Evolutionary conservation across 2,797 vertebrate genomes (phyloP).

Genomic region (Hyperoplus immaculatus): DNA sequence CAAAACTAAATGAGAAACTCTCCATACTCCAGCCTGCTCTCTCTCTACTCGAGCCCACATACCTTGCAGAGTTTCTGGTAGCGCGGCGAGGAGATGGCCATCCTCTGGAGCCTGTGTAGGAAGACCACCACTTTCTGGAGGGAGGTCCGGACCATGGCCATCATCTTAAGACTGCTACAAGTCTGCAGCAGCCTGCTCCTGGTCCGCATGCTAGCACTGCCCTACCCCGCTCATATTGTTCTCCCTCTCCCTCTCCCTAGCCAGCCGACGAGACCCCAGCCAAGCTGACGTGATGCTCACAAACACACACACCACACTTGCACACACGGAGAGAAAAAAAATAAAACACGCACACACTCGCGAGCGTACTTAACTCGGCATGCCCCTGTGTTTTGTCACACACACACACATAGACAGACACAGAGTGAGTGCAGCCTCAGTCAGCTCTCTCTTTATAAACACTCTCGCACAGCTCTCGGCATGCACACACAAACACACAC

Average conservation of each 20-base stretch:
- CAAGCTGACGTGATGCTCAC: conserved; percentile 77
- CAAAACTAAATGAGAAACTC: conserved; percentile 44
- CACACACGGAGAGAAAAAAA: conserved; percentile 26
- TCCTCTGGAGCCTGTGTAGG: conserved; percentile 98
- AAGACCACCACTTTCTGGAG: conserved; percentile 99
- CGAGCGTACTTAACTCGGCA: conserved; percentile 61
- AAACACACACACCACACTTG: conserved; percentile 50
- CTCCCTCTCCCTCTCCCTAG: conserved; percentile 77
- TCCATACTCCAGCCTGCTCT: conserved; percentile 2
- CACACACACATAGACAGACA: conserved; percentile 23
- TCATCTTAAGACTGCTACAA: conserved; percentile 99
- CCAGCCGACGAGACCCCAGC: conserved; percentile 77
- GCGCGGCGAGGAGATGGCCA: conserved; percentile 98
- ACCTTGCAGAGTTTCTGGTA: conserved; percentile 99
- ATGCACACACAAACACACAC: conserved; percentile 49
- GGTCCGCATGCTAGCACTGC: conserved; percentile 88
- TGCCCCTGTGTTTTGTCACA: conserved; percentile 65
- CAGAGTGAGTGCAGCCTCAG: conserved; percentile 52
- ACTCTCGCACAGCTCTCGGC: conserved; percentile 49
- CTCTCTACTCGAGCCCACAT: conserved; percentile 73
- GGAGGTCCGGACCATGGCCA: conserved; percentile 99
- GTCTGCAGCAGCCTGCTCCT: conserved; percentile 94
- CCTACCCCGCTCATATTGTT: conserved; percentile 85
- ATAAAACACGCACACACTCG: conserved; percentile 31
- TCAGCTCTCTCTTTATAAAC: conserved; percentile 42